Conservation (phyloP, 2,888 invertebrate species). For the Lasioglossum lativentre region DNA sequence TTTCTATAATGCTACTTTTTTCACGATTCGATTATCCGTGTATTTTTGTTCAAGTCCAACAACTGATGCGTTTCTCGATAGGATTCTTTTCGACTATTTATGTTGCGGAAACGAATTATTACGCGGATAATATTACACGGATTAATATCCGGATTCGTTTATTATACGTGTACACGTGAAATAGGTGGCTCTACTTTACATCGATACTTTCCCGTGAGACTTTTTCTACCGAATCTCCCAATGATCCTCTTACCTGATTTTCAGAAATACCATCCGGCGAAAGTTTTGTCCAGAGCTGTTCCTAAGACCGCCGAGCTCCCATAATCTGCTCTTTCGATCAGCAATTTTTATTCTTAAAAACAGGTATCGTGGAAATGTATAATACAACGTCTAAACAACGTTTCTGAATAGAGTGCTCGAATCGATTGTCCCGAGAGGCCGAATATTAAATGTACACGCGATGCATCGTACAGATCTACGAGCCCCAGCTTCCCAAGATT, state of each 20-base stretch:
- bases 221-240: constrained; percentile 70
- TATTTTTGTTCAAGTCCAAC: neutral
- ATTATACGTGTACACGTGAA: neutral
- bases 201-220: constrained; percentile 36
- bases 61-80: neutral
- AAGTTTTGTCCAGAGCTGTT: constrained; percentile 75
- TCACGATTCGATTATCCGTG: neutral
- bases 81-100: neutral
- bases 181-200: neutral
- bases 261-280: constrained; percentile 73
- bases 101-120: neutral
- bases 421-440: neutral
- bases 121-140: neutral
- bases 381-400: neutral
- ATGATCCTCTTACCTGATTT: constrained; percentile 81
- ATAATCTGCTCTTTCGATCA: constrained; percentile 37
- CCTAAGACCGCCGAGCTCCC: constrained; percentile 2
- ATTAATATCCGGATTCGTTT: neutral
- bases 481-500: constrained; percentile 11
- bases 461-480: neutral
- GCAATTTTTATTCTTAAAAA: constrained; percentile 46
- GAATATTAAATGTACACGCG: neutral
- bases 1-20: neutral
- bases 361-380: constrained; percentile 7
- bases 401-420: constrained; percentile 1